Base-by-base conservation (phyloP, 2,888 invertebrate species). In the Macaria notata region DNA sequence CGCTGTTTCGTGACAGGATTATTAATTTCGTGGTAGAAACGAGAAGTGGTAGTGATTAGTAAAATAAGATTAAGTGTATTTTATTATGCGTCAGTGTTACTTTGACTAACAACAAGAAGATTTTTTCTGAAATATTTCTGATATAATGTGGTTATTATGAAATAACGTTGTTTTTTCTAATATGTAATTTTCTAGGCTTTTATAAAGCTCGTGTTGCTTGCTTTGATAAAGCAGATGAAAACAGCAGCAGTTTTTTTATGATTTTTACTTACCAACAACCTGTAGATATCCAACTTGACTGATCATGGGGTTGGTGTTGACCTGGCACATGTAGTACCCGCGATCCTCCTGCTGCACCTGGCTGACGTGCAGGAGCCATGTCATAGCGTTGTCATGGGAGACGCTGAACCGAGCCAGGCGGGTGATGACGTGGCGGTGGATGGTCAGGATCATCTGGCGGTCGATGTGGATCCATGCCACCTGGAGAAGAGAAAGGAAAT, bases 381-480 rank as follows among this genome's bases (percentile, higher is more conserved):
- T 97, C 92, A 96, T 97, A 64, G 97, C 96, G 84, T 97, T 97
- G 87, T 97, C 97, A 81, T 97, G 96, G 4, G 97, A 96, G 56
- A 98, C 96, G 81, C 96, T 96, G 88, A 97, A 97, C 65, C 98
- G 93, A n/a, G 97, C 96, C 84, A 98, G 95, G 58, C 97, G 93
- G 7, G 97, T 96, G 76, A 98, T 97, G 69, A 98, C 96, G 88
- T 97, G 97, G 33, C 96, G 95, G 88, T 98, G 97, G 79, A 98
- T 96, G 45, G 98, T 97, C 66, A 98, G 92, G 77, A 98, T 96
- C 96, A 98, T 97, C 92, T 98, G 97, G 50, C 97, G 94, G 86
- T 98, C 97, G 78, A 98, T 97, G 89, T 98, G 97, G 75, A 98
- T 96, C 98, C 98, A 98, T 63, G 98, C 98, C 75, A 98, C 97